Percentiles rank a stretch among this genome's conserved stretches.
Evolutionary conservation across 2,888 invertebrate genomes (phyloP).

Genomic region (Ametastegia equiseti): DNA sequence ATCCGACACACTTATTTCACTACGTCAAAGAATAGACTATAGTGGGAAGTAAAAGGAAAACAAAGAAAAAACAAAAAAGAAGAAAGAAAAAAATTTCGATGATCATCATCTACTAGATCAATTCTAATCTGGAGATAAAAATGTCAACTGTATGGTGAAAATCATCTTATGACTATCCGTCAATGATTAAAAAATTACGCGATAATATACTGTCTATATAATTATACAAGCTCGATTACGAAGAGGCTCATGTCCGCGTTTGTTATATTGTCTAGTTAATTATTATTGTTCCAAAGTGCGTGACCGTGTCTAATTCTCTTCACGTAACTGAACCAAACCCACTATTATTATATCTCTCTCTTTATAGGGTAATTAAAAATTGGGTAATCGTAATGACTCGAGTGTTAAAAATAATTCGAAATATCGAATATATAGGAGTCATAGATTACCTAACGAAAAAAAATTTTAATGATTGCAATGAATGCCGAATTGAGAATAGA

Average conservation of each 20-base stretch:
- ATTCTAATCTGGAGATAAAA: no score
- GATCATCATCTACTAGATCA: not conserved
- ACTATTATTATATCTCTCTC: not conserved
- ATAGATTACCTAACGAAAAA: not conserved
- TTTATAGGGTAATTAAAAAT: not conserved
- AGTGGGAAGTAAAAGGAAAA: not conserved
- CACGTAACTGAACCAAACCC: not conserved
- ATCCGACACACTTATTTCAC: conserved; percentile 36
- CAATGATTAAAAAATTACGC: not conserved
- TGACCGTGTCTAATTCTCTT: not conserved
- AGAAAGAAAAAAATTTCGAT: not conserved
- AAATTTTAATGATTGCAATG: no score
- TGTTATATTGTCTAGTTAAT: not conserved
- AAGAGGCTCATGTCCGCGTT: not conserved
- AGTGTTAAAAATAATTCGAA: not conserved
- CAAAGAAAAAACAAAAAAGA: not conserved
- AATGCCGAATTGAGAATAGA: no score
- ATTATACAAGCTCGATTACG: not conserved
- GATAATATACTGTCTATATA: not conserved
- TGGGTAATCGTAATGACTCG: not conserved
- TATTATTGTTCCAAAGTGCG: not conserved
- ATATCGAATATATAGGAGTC: not conserved
- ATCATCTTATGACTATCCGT: no score
- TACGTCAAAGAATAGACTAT: conserved; percentile 9
- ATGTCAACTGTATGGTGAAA: no score